A percentile compares a stretch with the other conserved stretches of the same genome.
Evolutionary conservation across 2,888 invertebrate species (phyloP).

Genomic region (Plagiodera versicolora): DNA sequence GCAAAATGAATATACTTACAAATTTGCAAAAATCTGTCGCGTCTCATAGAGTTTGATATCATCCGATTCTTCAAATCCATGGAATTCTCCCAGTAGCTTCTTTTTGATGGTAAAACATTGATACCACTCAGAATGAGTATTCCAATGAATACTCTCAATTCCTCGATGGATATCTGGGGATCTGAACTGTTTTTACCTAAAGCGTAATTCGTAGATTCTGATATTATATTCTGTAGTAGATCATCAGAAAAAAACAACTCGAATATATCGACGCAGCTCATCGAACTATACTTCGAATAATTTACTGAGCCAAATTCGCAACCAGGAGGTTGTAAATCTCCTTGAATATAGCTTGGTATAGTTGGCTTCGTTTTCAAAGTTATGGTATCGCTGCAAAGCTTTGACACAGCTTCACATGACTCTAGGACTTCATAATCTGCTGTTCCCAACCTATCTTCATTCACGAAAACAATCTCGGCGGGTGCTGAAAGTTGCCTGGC

Average conservation of each 20-base stretch:
- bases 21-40: conserved; percentile 16
- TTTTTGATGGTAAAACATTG: background rate
- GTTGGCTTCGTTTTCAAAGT: background rate
- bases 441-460: background rate
- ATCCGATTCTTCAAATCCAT: conserved; percentile 14
- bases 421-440: background rate
- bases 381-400: background rate
- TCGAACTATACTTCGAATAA: background rate
- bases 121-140: background rate
- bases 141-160: conserved; percentile 8
- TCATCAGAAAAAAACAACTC: background rate
- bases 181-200: background rate
- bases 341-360: background rate
- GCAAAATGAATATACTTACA: conserved; percentile 25
- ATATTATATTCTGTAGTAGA: background rate
- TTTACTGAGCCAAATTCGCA: background rate
- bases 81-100: conserved; percentile 1
- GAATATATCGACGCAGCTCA: conserved; percentile 1
- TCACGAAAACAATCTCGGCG: background rate
- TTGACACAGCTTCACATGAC: background rate
- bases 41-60: conserved; percentile 15
- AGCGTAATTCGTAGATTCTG: background rate
- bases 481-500: conserved; percentile 16
- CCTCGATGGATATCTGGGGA: background rate
- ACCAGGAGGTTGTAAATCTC: background rate